Evolutionary conservation across 2,113 vertebrate species (phyloP).

Genomic region (Sphyrna mokarran): DNA sequence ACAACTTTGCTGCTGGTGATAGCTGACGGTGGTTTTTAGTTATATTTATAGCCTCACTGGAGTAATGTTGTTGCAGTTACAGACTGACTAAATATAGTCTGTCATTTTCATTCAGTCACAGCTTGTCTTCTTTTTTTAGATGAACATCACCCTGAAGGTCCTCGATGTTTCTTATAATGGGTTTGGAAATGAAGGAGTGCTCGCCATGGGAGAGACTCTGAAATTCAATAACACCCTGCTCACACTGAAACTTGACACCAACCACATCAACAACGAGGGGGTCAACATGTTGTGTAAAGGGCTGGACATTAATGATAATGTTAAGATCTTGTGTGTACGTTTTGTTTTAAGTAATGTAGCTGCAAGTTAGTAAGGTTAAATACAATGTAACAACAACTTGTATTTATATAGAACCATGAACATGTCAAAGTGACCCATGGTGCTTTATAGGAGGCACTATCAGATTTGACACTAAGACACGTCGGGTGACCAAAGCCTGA

Average conservation of each 20-base stretch:
- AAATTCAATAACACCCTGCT: slow-evolving; percentile 68
- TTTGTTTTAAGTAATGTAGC: not conserved
- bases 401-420: not conserved
- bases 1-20: not conserved
- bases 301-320: slow-evolving; percentile 70
- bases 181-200: slow-evolving; percentile 77
- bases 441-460: not conserved
- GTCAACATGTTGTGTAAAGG: slow-evolving; percentile 67
- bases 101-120: not conserved
- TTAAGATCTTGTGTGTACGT: slow-evolving; percentile 67
- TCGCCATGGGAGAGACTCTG: slow-evolving; percentile 76
- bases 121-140: slow-evolving; percentile 49
- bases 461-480: not conserved
- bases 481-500: not conserved
- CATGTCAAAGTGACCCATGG: not conserved
- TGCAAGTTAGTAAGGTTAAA: not conserved
- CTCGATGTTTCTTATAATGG: slow-evolving; percentile 80
- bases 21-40: not conserved
- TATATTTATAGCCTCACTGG: not conserved
- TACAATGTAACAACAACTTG: not conserved
- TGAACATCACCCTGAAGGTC: slow-evolving; percentile 65
- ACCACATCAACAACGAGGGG: slow-evolving; percentile 72
- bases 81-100: not conserved
- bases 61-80: not conserved
- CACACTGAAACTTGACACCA: slow-evolving; percentile 71